These are phyloP conservation scores for Xestia sexstrigata DNA, from an alignment of 2,888 invertebrate genomes.

Conservation along the genomic window DNA sequence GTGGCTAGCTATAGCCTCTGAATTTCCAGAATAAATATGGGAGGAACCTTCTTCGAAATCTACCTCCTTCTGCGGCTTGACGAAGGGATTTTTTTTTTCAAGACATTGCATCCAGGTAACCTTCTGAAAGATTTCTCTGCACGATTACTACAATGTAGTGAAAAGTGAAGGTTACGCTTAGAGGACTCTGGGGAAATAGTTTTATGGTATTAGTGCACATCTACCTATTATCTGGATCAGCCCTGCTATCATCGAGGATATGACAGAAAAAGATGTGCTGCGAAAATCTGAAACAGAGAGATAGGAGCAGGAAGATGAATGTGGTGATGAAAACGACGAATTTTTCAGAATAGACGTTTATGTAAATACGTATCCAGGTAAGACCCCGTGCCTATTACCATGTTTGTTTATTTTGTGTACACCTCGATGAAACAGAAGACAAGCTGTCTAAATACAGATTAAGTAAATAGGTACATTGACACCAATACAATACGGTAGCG, in stretches of 20 bases:
- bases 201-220: neutral
- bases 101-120: neutral
- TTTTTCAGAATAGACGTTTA: neutral
- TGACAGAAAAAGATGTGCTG: neutral
- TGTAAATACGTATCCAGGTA: neutral
- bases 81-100: no score
- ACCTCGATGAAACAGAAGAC: neutral
- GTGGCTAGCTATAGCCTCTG: no score
- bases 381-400: neutral
- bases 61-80: no score
- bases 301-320: neutral
- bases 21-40: no score
- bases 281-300: neutral
- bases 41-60: no score
- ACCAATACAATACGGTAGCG: neutral
- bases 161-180: neutral
- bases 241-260: neutral
- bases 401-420: neutral
- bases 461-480: conserved; percentile 13
- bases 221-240: neutral
- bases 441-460: conserved; percentile 25
- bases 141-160: neutral
- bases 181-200: neutral
- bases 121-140: neutral
- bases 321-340: neutral